These are phyloP conservation scores for Aselliscus stoliczkanus DNA, from an alignment of 2,797 vertebrate genomes.

Conservation along the genomic window DNA sequence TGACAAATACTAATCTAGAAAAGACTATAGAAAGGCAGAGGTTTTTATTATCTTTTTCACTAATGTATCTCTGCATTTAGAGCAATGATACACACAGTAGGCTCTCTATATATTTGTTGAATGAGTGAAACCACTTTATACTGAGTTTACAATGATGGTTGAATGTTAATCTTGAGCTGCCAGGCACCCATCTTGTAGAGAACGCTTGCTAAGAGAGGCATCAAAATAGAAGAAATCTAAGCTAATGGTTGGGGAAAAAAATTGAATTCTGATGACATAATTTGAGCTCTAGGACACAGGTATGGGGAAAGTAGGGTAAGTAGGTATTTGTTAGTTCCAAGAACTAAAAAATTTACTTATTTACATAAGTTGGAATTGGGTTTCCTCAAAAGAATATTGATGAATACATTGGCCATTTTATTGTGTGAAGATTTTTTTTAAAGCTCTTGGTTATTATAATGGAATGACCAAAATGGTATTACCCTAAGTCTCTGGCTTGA, in stretches of 20 bases:
- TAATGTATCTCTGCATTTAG: not conserved
- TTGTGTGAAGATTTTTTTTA: not conserved
- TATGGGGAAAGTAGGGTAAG: not conserved
- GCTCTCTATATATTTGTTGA: not conserved
- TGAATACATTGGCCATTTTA: not conserved
- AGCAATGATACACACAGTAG: not conserved
- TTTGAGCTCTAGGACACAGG: not conserved
- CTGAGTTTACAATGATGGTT: not conserved
- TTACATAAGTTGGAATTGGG: not conserved
- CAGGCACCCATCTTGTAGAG: not conserved
- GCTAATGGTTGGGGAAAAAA: not conserved
- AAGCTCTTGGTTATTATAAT: not conserved
- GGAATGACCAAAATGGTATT: not conserved
- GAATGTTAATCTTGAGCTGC: not conserved
- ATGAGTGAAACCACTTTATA: not conserved
- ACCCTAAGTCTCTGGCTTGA: not conserved
- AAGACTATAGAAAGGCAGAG: not conserved
- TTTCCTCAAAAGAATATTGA: not conserved
- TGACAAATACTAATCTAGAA: not conserved
- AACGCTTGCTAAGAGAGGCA: not conserved
- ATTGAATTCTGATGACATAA: not conserved
- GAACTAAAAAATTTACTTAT: not conserved
- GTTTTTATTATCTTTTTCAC: not conserved
- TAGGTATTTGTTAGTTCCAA: not conserved
- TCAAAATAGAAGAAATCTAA: not conserved